These are phyloP conservation scores for Sylvia borin DNA, from an alignment of 2,797 vertebrate genomes.

Conservation along the genomic window DNA sequence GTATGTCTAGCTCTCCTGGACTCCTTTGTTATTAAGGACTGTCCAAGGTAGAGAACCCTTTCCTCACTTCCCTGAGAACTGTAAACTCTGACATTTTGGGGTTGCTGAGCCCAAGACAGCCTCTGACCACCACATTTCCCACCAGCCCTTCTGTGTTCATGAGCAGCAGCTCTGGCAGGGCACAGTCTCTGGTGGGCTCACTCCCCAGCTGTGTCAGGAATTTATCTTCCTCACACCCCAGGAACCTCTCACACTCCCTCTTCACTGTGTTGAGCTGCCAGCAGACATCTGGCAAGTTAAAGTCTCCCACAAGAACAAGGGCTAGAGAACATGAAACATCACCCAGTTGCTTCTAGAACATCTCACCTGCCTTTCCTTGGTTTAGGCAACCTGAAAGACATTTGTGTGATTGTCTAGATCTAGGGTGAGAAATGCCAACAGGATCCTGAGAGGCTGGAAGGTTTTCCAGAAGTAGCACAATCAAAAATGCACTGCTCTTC, in stretches of 20 bases:
- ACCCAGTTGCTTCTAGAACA: not conserved
- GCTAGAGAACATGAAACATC: not conserved
- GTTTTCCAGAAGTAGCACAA: not conserved
- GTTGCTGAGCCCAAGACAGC: accelerated
- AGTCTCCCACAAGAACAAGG: not conserved
- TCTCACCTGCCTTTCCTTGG: not conserved
- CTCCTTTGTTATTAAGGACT: not conserved
- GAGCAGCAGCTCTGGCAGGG: not conserved
- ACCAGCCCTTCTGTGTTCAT: not conserved
- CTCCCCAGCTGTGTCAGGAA: not conserved
- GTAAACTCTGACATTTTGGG: not conserved
- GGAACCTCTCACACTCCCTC: not conserved
- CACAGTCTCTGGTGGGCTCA: not conserved
- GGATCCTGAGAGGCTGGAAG: not conserved
- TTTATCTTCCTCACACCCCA: not conserved
- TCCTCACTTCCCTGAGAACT: not conserved
- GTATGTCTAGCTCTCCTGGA: not conserved
- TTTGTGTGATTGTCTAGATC: not conserved
- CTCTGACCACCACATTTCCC: not conserved
- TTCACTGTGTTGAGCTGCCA: not conserved
- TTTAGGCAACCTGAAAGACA: not conserved
- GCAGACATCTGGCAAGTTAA: not conserved
- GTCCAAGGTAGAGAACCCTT: not conserved
- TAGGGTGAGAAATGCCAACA: not conserved
- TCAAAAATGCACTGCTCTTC: not conserved